phyloP scores from a whole-genome alignment of 2,888 invertebrate species.

The Junonia oenone region DNA sequence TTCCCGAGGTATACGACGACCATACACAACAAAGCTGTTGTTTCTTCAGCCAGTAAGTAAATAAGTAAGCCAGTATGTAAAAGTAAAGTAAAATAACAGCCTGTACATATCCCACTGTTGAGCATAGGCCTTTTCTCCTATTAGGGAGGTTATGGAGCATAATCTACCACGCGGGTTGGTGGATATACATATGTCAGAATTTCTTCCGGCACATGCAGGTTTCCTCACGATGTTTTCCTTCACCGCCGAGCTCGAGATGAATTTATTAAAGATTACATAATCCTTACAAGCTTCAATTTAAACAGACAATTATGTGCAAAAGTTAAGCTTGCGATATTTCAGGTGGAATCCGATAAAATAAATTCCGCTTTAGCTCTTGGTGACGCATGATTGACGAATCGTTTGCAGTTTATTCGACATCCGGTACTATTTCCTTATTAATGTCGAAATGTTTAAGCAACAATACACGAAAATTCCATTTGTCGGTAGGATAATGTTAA shows the following conservation, averaged over 20 bases:
- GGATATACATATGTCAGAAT: no score
- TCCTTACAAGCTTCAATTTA: background rate
- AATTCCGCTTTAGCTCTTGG: constrained; percentile 21
- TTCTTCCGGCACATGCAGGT: no score
- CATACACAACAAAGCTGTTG: background rate
- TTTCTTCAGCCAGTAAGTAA: background rate
- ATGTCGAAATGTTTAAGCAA: constrained; percentile 28
- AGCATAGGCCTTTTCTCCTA: no score
- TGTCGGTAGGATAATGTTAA: constrained; percentile 19
- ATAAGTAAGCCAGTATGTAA: no score
- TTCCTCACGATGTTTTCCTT: no score
- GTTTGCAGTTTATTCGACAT: constrained; percentile 35
- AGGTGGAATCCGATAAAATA: constrained; percentile 21
- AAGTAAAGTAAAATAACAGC: no score
- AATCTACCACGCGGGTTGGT: no score
- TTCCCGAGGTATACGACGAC: background rate
- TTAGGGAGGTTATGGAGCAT: no score
- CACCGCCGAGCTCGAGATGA: no score
- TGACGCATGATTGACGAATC: constrained; percentile 33
- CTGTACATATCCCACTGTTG: no score
- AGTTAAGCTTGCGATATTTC: constrained; percentile 22
- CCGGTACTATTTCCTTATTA: constrained; percentile 34
- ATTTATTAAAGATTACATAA: no score
- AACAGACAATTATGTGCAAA: constrained; percentile 11
- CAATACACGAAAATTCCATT: constrained; percentile 41